Evolutionary conservation across 1,140 invertebrate genomes (phyloP).

Genomic region (Drosophila asahinai): DNA sequence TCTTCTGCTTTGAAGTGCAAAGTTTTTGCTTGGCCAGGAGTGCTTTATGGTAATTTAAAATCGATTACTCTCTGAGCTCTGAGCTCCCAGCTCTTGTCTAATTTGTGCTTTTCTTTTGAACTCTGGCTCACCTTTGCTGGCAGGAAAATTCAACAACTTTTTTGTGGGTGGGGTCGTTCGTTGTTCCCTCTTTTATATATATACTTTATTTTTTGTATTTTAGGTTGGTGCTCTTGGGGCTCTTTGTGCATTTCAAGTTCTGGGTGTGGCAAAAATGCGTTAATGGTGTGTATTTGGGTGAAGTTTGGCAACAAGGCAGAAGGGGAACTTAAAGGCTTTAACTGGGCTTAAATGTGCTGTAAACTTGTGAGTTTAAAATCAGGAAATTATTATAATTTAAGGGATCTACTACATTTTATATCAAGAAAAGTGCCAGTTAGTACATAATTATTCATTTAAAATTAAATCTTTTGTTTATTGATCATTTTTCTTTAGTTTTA

Average conservation of each 20-base stretch:
- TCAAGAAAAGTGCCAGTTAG: neutral
- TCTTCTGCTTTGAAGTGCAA: conserved; percentile 32
- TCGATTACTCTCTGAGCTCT: conserved; percentile 43
- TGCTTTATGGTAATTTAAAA: conserved; percentile 54
- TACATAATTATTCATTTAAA: neutral
- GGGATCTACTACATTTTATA: neutral
- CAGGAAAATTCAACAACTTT: conserved; percentile 15
- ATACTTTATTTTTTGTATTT: conserved; percentile 10
- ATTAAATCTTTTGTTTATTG: neutral
- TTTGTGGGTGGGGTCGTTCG: conserved; percentile 25
- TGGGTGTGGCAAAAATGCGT: conserved; percentile 46
- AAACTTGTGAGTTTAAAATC: conserved; percentile 7
- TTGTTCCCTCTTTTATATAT: conserved; percentile 9
- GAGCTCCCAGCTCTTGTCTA: conserved; percentile 32
- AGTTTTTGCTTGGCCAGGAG: conserved; percentile 23
- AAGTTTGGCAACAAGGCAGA: conserved; percentile 46
- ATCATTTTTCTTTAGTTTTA: neutral
- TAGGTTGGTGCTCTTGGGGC: conserved; percentile 3
- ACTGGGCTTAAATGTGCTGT: conserved; percentile 1
- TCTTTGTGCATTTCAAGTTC: conserved; percentile 51
- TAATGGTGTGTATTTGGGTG: conserved; percentile 41
- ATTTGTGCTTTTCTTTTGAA: conserved; percentile 48
- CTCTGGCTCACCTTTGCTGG: conserved; percentile 42
- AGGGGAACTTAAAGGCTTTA: conserved; percentile 1
- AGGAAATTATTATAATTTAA: neutral